Conservation (phyloP, 2,797 vertebrate genomes). For the Champsocephalus esox region DNA sequence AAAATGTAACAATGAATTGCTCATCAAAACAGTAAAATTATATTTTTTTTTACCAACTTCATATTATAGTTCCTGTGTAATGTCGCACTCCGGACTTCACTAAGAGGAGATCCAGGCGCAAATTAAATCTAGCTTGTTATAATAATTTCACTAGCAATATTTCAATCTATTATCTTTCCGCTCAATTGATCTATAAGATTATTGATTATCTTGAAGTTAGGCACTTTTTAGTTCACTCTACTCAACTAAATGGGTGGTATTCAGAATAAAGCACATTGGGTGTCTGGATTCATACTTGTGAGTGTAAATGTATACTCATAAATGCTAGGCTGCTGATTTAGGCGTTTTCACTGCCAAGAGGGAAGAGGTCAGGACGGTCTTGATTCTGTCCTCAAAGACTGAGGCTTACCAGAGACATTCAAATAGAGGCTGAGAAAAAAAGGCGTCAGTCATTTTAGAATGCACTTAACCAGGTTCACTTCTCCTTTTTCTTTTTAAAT, state of each 20-base stretch:
- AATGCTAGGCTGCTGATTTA: too few relatives aligned
- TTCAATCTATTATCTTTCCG: not conserved
- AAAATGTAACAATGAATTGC: too few relatives aligned
- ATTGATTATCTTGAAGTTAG: not conserved
- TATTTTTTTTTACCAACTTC: too few relatives aligned
- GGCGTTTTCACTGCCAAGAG: not conserved
- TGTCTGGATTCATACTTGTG: not conserved
- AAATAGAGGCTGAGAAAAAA: conserved; percentile 33
- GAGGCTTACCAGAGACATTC: not conserved
- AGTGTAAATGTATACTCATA: too few relatives aligned
- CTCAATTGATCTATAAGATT: not conserved
- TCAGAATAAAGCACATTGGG: too few relatives aligned
- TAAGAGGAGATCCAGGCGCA: too few relatives aligned
- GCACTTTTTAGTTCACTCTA: not conserved
- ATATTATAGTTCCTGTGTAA: too few relatives aligned
- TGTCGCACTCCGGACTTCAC: too few relatives aligned
- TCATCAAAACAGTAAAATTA: too few relatives aligned
- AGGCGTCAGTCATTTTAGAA: conserved; percentile 5
- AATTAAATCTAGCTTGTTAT: too few relatives aligned
- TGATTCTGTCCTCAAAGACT: not conserved
- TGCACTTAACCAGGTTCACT: not conserved
- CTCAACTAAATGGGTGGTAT: not conserved
- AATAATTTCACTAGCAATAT: too few relatives aligned
- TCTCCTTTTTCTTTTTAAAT: conserved; percentile 25
- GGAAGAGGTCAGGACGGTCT: not conserved